Evolutionary conservation across 92 coral and sea anemone genomes (phyloP), one percentile per base, ranked within the genome.

Genomic region (Galaxea fascicularis): DNA sequence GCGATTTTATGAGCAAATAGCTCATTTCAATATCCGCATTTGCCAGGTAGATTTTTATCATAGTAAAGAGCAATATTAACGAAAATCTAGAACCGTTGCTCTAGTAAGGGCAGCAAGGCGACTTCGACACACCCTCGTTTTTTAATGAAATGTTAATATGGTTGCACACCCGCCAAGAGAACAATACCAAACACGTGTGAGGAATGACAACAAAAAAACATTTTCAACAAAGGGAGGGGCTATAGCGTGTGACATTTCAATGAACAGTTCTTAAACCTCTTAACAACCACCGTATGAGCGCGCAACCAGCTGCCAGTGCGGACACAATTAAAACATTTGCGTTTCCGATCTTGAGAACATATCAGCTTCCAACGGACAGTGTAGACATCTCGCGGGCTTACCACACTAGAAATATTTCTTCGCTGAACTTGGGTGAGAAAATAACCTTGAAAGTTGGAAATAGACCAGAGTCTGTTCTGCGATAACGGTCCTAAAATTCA

Each of bases 321-420:
- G 60, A 79, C 93, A 95, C 95, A 97, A 97, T 97, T 97, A 97
- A 95, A 94, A 97, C 99, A 97, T 91, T 94, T 87, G 95, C 97
- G 95, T 92, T 89, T 91, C 93, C 95, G 94, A 81, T 76, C 74
- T 76, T 71, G 86, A 89, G 80, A 91, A 89, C 99, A 97, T 90
- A 93, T 92, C 95, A 89, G 92, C 93, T 85, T 91, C 91, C 96
- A 91, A 77, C 96, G 92, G 94, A 85, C 86, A 88, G 91, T 82
- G 99, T 90, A 89, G 88, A 86, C 99, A 97, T 94, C 99, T 93
- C 94, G 58, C 78, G 79, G 46, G 66, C 51, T 21, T 9, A 30
- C 46, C 47, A 10, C 25, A 60, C 57, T 63, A 8, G 41, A 82
- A 74, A 71, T 35, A 82, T 82, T 82, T 57, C 86, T 65, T 39